phyloP scores from a whole-genome alignment of 2,888 invertebrate genomes.

The Ganaspis brasiliensis region DNA sequence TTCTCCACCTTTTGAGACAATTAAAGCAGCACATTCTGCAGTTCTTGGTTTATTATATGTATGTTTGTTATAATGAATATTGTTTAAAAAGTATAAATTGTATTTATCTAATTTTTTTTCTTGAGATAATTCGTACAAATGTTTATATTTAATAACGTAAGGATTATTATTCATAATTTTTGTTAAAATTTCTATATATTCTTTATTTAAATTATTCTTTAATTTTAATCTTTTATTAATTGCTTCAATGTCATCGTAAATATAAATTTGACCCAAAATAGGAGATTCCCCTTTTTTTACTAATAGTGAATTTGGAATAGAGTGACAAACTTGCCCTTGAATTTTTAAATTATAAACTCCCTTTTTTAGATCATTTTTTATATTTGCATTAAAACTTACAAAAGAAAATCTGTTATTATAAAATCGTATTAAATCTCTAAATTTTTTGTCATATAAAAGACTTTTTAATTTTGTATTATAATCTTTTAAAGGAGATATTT shows the following conservation, averaged over 20 bases:
- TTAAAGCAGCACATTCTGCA: slow-evolving; percentile 31
- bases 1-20: slow-evolving; percentile 29
- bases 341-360: slow-evolving; percentile 56
- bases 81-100: slow-evolving; percentile 35
- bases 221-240: too few relatives aligned
- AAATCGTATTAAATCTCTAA: slow-evolving; percentile 48
- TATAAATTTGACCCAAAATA: slow-evolving; percentile 42
- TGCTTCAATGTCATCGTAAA: slow-evolving; percentile 39
- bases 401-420: slow-evolving; percentile 51
- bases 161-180: slow-evolving; percentile 30
- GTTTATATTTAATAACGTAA: slow-evolving; percentile 43
- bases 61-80: slow-evolving; percentile 16
- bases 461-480: slow-evolving; percentile 48
- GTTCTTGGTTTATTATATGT: slow-evolving; percentile 42
- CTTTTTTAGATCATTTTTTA: slow-evolving; percentile 30
- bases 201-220: slow-evolving; percentile 40
- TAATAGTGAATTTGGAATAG: background rate
- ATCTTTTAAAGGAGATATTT: slow-evolving; percentile 46
- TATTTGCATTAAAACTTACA: slow-evolving; percentile 50
- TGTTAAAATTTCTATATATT: slow-evolving; percentile 19
- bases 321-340: slow-evolving; percentile 15
- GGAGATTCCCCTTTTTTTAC: background rate
- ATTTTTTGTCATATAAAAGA: slow-evolving; percentile 47
- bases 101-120: slow-evolving; percentile 17
- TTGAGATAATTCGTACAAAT: slow-evolving; percentile 42